phyloP scores from a whole-genome alignment of 2,888 invertebrate species.

The Lacanobia oleracea region DNA sequence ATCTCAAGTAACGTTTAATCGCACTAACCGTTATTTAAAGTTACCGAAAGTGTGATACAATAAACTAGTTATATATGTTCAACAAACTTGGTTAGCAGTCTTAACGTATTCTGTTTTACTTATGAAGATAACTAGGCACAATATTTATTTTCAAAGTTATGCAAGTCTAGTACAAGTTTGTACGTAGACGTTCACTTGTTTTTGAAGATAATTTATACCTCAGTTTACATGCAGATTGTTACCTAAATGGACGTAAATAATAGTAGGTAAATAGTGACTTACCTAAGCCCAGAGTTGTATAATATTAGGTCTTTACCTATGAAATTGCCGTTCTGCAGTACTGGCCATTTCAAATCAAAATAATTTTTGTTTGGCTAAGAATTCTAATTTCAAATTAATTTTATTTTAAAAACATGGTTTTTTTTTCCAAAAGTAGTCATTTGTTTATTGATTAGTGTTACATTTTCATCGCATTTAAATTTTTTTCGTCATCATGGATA shows the following conservation, averaged over 20 bases:
- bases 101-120: not conserved
- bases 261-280: not conserved
- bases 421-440: too few species aligned
- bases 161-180: conserved; percentile 7
- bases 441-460: too few species aligned
- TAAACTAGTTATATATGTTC: conserved; percentile 20
- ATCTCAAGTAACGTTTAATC: conserved; percentile 1
- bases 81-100: not conserved
- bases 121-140: conserved; percentile 14
- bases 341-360: too few species aligned
- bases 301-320: too few species aligned
- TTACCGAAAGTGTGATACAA: conserved; percentile 8
- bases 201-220: conserved; percentile 21
- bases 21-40: conserved; percentile 10
- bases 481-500: too few species aligned
- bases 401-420: too few species aligned
- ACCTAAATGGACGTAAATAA: conserved; percentile 6
- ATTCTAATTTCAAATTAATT: too few species aligned
- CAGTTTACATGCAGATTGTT: conserved; percentile 7
- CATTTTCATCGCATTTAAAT: too few species aligned
- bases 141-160: conserved; percentile 3
- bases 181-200: conserved; percentile 1
- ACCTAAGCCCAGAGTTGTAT: not conserved
- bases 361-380: too few species aligned
- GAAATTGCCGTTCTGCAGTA: too few species aligned